Evolutionary conservation across 1,140 invertebrate species (phyloP), one percentile per base, ranked within the genome.

Genomic region (Drosophila fuyamai): DNA sequence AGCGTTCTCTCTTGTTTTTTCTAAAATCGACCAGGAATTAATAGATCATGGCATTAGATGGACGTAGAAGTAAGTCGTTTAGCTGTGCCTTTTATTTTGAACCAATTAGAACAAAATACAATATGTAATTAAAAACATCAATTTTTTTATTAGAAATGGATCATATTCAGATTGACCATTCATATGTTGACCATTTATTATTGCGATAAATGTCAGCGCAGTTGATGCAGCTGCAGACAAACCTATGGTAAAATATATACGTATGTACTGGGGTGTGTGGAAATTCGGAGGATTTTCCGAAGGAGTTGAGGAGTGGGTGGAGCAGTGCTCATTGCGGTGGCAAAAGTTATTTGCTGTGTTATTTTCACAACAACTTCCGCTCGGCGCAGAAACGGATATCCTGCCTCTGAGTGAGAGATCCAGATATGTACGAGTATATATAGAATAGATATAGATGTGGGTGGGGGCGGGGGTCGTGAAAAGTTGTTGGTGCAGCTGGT

Each of bases 281-380:
- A 50, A 50, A 16, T 10, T 41, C 5, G 13, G 35, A 40, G 44
- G 29, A 32, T 46, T 66, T 66, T 63, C 14, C 36, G 12, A 7
- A 8, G 12, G 18, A 35, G 27, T 1, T 8, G 2, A 13, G 36
- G 12, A 29, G 23, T 3, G 8, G 43, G 18, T 4, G 16, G 29
- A 12, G 40, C 67, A 47, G 71, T 88, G 67, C 84, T 83, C 68
- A 89, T 81, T 89, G 84, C 84, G 84, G 84, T 89, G 79, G 84
- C 80, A 80, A 79, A 89, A 89, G 84, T 89, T 89, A 89, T 89
- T 89, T 89, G 84, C 84, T 89, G 84, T 89, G 84, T 89, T 89
- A 89, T 89, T 89, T 89, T 89, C 84, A 89, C 80, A 81, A 89
- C 84, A 84, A 88, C 66, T 89, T 89, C 84, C 84, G 84, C 70